These are phyloP conservation scores for Yponomeuta evonymella DNA, from an alignment of 2,888 invertebrate species.

Conservation along the genomic window DNA sequence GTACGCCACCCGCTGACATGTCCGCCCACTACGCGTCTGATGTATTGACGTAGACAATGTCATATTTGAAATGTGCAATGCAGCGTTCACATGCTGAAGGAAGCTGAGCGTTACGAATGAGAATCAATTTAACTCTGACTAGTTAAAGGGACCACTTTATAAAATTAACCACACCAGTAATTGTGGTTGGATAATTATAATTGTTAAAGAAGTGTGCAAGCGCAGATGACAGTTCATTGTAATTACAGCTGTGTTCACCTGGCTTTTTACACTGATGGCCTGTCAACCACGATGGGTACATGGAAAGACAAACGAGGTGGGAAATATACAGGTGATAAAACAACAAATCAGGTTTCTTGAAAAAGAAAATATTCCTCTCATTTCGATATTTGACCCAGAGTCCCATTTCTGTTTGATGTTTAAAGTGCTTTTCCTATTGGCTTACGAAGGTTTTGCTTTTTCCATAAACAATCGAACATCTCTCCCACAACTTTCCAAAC, in stretches of 20 bases:
- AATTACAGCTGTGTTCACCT: conserved; percentile 12
- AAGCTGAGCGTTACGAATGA: background rate
- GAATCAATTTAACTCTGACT: background rate
- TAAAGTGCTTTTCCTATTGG: background rate
- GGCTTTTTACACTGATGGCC: conserved; percentile 2
- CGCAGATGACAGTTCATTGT: conserved; percentile 11
- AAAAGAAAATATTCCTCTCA: background rate
- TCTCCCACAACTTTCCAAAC: conserved; percentile 11
- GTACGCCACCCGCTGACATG: conserved; percentile 15
- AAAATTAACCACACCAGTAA: background rate
- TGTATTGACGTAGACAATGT: conserved; percentile 3
- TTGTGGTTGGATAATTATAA: conserved; percentile 8
- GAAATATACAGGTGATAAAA: background rate
- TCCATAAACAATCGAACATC: no score
- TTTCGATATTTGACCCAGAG: background rate
- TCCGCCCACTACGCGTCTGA: conserved; percentile 14
- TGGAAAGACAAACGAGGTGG: background rate
- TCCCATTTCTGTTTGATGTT: background rate
- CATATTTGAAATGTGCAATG: background rate
- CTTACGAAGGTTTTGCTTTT: background rate
- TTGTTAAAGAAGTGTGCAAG: conserved; percentile 12
- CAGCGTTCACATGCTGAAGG: background rate
- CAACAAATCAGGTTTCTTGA: background rate
- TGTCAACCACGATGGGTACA: background rate
- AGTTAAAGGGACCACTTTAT: conserved; percentile 1